A percentile compares a stretch with the other conserved stretches of the same genome.
Evolutionary conservation across 1,140 invertebrate genomes (phyloP).

Genomic region (Microvelia longipes): DNA sequence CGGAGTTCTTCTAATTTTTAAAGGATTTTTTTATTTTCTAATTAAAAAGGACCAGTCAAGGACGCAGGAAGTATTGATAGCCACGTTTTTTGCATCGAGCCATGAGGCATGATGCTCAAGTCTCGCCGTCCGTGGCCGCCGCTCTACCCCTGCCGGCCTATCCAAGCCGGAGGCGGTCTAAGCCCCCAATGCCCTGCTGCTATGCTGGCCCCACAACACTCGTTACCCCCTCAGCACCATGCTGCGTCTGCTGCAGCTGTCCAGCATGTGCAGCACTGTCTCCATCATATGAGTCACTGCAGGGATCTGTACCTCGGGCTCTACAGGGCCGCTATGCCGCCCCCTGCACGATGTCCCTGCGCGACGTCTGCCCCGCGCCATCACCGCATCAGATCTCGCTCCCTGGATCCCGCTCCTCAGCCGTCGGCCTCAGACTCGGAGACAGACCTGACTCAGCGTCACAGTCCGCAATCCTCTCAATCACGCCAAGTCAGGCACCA

Average conservation of each 20-base stretch:
- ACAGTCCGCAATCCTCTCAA: slow-evolving; percentile 27
- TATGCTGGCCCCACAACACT: slow-evolving; percentile 8
- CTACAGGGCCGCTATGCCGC: slow-evolving; percentile 43
- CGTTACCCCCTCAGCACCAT: not conserved
- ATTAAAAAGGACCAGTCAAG: too few species aligned
- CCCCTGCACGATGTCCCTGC: slow-evolving; percentile 29
- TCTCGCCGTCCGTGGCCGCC: slow-evolving; percentile 24
- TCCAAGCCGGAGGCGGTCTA: slow-evolving; percentile 2
- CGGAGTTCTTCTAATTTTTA: too few species aligned
- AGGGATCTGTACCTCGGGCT: slow-evolving; percentile 26
- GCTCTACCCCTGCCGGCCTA: slow-evolving; percentile 17
- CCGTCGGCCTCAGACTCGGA: slow-evolving; percentile 39
- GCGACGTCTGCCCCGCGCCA: slow-evolving; percentile 28
- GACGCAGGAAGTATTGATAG: too few species aligned
- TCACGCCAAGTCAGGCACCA: slow-evolving; percentile 24
- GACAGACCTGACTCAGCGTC: slow-evolving; percentile 40
- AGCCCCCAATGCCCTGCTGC: slow-evolving; percentile 1
- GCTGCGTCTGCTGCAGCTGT: not conserved
- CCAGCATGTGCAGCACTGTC: not conserved
- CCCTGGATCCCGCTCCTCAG: slow-evolving; percentile 44
- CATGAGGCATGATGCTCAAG: slow-evolving; percentile 14
- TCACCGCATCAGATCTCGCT: slow-evolving; percentile 41
- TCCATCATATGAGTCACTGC: slow-evolving; percentile 3
- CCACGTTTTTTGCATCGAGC: too few species aligned
- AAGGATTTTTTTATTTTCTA: too few species aligned